A percentile compares a stretch with the other conserved stretches of the same genome.
Evolutionary conservation across 2,888 invertebrate genomes (phyloP).

Genomic region (Cylindroiulus punctatus): DNA sequence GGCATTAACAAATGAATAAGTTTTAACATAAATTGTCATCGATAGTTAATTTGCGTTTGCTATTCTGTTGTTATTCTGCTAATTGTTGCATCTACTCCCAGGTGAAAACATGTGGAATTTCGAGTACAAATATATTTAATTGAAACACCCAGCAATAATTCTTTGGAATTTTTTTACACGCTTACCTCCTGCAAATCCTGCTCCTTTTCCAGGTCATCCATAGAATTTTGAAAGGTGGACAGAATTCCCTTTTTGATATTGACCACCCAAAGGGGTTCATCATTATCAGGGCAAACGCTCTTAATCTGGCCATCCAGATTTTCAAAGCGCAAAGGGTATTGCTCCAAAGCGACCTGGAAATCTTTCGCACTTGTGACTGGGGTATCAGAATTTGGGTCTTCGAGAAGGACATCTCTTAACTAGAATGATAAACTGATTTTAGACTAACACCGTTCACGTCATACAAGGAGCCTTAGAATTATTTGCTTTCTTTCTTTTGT

Average conservation of each 20-base stretch:
- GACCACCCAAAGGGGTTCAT: slow-evolving; percentile 82
- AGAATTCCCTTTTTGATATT: slow-evolving; percentile 89
- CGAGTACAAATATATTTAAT: neutral
- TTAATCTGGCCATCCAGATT: slow-evolving; percentile 86
- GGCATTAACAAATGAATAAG: neutral
- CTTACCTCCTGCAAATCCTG: slow-evolving; percentile 76
- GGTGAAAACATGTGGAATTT: too few relatives aligned
- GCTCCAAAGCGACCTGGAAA: slow-evolving; percentile 59
- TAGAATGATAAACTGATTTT: slow-evolving; percentile 48
- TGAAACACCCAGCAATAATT: neutral
- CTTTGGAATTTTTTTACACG: neutral
- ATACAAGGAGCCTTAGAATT: neutral
- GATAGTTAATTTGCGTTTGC: too few relatives aligned
- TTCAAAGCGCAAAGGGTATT: slow-evolving; percentile 71
- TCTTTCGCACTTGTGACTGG: slow-evolving; percentile 58
- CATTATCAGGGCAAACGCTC: slow-evolving; percentile 80
- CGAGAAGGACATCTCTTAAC: slow-evolving; percentile 59
- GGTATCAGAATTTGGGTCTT: slow-evolving; percentile 58
- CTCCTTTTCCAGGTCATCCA: slow-evolving; percentile 85
- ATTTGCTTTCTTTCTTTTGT: neutral
- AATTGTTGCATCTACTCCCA: too few relatives aligned
- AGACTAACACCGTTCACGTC: neutral
- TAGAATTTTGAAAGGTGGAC: slow-evolving; percentile 87
- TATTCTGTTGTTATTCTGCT: too few relatives aligned
- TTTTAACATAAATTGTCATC: neutral